These are phyloP conservation scores for Chiloscyllium plagiosum DNA, from an alignment of 2,113 vertebrate genomes.

Conservation along the genomic window DNA sequence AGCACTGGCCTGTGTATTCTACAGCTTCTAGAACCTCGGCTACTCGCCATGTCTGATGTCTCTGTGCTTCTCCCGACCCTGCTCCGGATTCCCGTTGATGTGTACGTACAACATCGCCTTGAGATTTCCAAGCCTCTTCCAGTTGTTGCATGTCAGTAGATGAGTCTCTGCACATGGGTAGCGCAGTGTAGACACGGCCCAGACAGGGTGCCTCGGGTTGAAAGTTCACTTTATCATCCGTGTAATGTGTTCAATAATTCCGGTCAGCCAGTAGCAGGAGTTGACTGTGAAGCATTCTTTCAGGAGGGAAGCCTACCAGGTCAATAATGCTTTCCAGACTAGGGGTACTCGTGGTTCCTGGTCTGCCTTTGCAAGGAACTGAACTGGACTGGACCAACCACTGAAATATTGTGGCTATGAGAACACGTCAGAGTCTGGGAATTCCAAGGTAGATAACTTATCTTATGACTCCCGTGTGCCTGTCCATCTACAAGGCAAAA, in stretches of 20 bases:
- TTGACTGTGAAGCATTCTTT: not conserved
- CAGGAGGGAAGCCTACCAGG: not conserved
- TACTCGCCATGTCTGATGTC: conserved; percentile 56
- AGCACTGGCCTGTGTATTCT: conserved; percentile 53
- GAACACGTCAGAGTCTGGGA: not conserved
- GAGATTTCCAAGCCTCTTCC: not conserved
- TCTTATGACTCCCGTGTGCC: not conserved
- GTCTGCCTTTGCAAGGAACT: not conserved
- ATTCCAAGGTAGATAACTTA: not conserved
- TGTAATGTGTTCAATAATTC: not conserved
- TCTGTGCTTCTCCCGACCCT: conserved; percentile 50
- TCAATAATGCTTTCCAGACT: not conserved
- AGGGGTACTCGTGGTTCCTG: too few relatives aligned
- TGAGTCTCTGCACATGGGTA: not conserved
- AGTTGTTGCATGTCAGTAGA: not conserved
- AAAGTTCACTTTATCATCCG: not conserved
- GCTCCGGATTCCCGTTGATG: conserved; percentile 57
- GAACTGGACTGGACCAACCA: not conserved
- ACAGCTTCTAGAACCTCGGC: conserved; percentile 54
- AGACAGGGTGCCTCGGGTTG: not conserved
- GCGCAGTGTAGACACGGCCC: not conserved
- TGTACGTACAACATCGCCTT: conserved; percentile 48
- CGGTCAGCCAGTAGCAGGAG: not conserved
- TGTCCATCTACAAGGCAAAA: not conserved
- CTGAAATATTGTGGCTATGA: too few relatives aligned